phyloP scores from a whole-genome alignment of 2,888 invertebrate species.

The Norana najaformis region DNA sequence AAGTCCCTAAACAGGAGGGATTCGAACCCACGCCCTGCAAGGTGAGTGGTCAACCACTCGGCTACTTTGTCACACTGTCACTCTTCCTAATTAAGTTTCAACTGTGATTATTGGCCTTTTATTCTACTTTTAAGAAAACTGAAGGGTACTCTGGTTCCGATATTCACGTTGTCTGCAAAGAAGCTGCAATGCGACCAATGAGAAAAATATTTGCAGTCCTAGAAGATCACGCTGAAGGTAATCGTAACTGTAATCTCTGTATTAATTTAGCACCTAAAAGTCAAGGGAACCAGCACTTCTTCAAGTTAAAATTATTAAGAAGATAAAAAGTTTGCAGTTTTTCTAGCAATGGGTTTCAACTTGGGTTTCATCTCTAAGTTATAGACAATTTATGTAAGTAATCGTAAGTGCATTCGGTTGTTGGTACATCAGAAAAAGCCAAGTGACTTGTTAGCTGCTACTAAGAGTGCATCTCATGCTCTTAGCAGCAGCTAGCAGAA shows the following conservation, averaged over 20 bases:
- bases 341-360: neutral
- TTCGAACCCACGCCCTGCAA: neutral
- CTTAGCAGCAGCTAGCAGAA: too few species aligned
- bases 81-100: neutral
- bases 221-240: conserved; percentile 63
- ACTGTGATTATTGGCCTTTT: neutral
- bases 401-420: too few species aligned
- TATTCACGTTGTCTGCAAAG: conserved; percentile 82
- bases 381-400: too few species aligned
- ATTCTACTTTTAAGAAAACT: conserved; percentile 64
- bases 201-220: conserved; percentile 70
- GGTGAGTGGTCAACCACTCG: neutral
- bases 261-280: neutral
- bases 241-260: conserved; percentile 15
- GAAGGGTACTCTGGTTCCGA: conserved; percentile 86
- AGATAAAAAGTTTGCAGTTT: neutral
- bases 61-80: neutral
- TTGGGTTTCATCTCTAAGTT: too few species aligned
- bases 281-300: neutral
- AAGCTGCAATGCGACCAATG: conserved; percentile 81
- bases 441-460: too few species aligned
- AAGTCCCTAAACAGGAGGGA: neutral
- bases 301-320: neutral
- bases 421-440: too few species aligned
- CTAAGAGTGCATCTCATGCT: too few species aligned